These are phyloP conservation scores for Parascotia fuliginaria DNA, from an alignment of 2,888 invertebrate species.

Conservation along the genomic window DNA sequence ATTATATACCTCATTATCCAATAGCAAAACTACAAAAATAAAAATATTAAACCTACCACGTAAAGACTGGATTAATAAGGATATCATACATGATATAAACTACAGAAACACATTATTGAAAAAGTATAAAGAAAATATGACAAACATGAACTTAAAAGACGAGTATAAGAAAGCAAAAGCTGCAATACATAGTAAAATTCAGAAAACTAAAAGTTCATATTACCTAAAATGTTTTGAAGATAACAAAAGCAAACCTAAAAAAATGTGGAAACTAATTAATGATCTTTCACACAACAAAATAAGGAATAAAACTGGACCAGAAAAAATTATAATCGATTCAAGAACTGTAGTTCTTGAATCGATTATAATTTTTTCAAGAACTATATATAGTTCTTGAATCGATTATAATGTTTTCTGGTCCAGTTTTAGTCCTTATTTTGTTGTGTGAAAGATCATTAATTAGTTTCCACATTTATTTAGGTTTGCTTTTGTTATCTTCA, in stretches of 20 bases:
- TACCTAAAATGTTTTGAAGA: not conserved
- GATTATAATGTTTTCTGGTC: not conserved
- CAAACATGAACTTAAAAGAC: not conserved
- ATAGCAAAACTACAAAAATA: not conserved
- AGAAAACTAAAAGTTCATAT: not conserved
- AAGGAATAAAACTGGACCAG: too few species aligned
- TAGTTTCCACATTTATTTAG: too few species aligned
- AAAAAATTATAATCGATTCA: not conserved
- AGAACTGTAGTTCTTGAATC: too few species aligned
- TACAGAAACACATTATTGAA: slow-evolving; percentile 1
- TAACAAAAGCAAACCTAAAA: too few species aligned
- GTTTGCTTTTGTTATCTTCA: not conserved
- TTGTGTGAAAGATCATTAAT: not conserved
- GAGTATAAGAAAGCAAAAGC: too few species aligned
- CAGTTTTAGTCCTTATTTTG: too few species aligned
- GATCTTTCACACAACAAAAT: not conserved
- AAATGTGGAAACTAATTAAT: not conserved
- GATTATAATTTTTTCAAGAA: too few species aligned
- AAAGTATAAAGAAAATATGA: not conserved
- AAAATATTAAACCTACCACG: slow-evolving; percentile 2
- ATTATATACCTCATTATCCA: too few species aligned
- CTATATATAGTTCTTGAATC: not conserved
- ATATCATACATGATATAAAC: not conserved
- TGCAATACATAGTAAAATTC: too few species aligned
- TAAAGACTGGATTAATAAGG: slow-evolving; percentile 1